Evolutionary conservation across 1,140 invertebrate genomes (phyloP).

Genomic region (Homalodisca vitripennis): DNA sequence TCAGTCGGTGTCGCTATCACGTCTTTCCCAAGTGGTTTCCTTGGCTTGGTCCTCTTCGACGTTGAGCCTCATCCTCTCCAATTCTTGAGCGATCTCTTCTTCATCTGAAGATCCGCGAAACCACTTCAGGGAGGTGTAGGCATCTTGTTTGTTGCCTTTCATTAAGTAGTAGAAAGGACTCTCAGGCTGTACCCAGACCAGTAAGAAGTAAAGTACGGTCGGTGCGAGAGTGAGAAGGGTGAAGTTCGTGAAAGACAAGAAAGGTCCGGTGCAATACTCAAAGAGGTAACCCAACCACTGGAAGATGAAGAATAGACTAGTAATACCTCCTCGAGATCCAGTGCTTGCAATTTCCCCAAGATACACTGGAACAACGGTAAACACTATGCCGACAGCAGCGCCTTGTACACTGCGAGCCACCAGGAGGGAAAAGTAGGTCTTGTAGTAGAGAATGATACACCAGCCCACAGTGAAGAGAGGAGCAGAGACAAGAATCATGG

Average conservation of each 20-base stretch:
- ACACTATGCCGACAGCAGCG: slow-evolving; percentile 59
- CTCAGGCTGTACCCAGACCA: slow-evolving; percentile 76
- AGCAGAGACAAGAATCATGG: slow-evolving; percentile 67
- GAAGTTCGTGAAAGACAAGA: slow-evolving; percentile 62
- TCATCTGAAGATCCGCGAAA: slow-evolving; percentile 48
- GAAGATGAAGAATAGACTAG: slow-evolving; percentile 65
- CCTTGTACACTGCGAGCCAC: slow-evolving; percentile 50
- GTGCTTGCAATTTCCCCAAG: slow-evolving; percentile 65
- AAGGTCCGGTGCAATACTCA: slow-evolving; percentile 73
- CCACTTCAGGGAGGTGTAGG: slow-evolving; percentile 51
- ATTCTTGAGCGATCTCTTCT: slow-evolving; percentile 48
- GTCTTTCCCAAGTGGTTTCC: slow-evolving; percentile 48
- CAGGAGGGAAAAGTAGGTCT: slow-evolving; percentile 20
- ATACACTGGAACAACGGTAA: slow-evolving; percentile 55
- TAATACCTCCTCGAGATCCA: slow-evolving; percentile 59
- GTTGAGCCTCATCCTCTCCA: slow-evolving; percentile 33
- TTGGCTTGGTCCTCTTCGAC: slow-evolving; percentile 38
- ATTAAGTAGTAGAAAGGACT: slow-evolving; percentile 69
- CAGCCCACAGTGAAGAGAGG: slow-evolving; percentile 49
- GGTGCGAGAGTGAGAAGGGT: slow-evolving; percentile 61
- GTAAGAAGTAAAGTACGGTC: slow-evolving; percentile 61
- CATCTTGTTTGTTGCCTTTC: slow-evolving; percentile 53
- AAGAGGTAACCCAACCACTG: slow-evolving; percentile 73
- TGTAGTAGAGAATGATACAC: slow-evolving; percentile 53
- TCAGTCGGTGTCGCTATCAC: slow-evolving; percentile 57